Conservation (phyloP, 2,113 vertebrate genomes). For the Rutilus rutilus region DNA sequence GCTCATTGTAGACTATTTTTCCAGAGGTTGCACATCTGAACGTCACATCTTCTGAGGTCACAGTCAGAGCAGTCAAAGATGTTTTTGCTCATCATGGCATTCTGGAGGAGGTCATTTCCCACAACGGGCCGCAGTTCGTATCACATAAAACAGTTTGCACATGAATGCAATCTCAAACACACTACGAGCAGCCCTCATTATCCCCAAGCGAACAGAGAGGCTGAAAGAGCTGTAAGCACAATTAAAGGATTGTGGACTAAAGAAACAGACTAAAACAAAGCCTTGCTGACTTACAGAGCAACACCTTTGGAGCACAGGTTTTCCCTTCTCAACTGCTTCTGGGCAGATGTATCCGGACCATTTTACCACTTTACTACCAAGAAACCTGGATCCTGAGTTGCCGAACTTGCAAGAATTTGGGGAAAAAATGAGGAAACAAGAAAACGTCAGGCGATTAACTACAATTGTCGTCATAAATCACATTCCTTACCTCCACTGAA, state of each 20-base stretch:
- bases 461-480: no score
- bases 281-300: background rate
- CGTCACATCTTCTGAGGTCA: background rate
- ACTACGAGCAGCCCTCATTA: constrained; percentile 25
- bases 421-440: no score
- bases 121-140: constrained; percentile 37
- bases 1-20: constrained; percentile 46
- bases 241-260: no score
- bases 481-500: no score
- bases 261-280: background rate
- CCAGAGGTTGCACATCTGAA: constrained; percentile 42
- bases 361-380: no score
- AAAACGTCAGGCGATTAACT: no score
- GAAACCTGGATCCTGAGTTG: no score
- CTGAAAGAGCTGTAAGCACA: no score
- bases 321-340: background rate
- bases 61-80: constrained; percentile 3
- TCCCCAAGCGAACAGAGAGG: background rate
- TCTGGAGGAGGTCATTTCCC: constrained; percentile 26
- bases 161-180: constrained; percentile 12
- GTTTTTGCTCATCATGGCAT: constrained; percentile 27
- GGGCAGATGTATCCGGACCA: background rate
- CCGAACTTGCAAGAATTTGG: no score
- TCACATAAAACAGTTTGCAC: background rate
- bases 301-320: background rate